These are phyloP conservation scores for Melitaea cinxia DNA, from an alignment of 1,140 invertebrate species.

Conservation along the genomic window DNA sequence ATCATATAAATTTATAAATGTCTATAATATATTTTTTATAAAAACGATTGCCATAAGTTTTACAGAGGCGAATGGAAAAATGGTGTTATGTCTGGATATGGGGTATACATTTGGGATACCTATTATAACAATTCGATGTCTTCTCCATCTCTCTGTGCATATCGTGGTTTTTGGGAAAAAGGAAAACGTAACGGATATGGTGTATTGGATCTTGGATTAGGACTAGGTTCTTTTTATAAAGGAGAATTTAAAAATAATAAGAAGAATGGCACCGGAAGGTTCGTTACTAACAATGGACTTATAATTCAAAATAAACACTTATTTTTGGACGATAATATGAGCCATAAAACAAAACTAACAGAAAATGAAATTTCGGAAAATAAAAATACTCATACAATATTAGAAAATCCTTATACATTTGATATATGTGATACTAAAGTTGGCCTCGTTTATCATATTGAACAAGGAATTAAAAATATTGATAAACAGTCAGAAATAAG, in stretches of 20 bases:
- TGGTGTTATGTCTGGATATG: conserved; percentile 81
- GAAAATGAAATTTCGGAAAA: conserved; percentile 25
- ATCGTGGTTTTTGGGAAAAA: conserved; percentile 80
- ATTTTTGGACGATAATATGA: conserved; percentile 79
- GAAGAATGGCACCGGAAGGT: conserved; percentile 81
- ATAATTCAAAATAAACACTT: conserved; percentile 75
- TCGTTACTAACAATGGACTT: conserved; percentile 82
- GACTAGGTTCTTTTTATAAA: conserved; percentile 79
- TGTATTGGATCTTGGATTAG: conserved; percentile 77
- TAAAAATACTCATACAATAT: conserved; percentile 32
- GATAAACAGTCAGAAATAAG: conserved; percentile 55
- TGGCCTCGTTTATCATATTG: conserved; percentile 63
- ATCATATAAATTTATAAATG: too few species aligned
- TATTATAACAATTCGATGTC: conserved; percentile 79
- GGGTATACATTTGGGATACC: conserved; percentile 82
- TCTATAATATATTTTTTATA: too few species aligned
- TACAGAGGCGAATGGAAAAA: conserved; percentile 82
- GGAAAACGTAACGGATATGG: conserved; percentile 81
- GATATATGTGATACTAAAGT: conserved; percentile 61
- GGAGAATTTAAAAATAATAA: conserved; percentile 82
- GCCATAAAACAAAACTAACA: conserved; percentile 31
- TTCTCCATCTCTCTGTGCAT: conserved; percentile 76
- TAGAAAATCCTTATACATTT: conserved; percentile 54
- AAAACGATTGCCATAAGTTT: conserved; percentile 52
- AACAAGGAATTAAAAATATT: conserved; percentile 62